phyloP scores from a whole-genome alignment of 2,113 vertebrate species.

The Chamaetylas fuelleborni region DNA sequence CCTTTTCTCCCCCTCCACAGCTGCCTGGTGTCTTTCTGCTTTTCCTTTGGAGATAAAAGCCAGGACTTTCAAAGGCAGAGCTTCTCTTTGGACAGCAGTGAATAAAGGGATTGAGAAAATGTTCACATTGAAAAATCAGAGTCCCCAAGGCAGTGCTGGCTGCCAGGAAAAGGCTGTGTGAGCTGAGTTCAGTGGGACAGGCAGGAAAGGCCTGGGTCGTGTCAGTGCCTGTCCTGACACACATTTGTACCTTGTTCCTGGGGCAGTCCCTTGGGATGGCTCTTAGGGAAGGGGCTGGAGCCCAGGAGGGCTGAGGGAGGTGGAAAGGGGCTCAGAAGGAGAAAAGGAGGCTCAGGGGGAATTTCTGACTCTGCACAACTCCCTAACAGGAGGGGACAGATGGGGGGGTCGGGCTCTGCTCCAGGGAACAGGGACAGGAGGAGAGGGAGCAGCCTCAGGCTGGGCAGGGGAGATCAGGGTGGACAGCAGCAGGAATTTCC shows the following conservation, averaged over 20 bases:
- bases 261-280: neutral
- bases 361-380: neutral
- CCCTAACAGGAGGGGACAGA: neutral
- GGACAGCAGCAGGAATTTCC: neutral
- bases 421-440: neutral
- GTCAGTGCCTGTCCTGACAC: neutral
- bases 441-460: neutral
- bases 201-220: neutral
- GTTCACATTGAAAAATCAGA: neutral
- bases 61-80: neutral
- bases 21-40: neutral
- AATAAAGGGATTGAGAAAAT: neutral
- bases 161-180: neutral
- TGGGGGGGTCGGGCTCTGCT: too few species aligned
- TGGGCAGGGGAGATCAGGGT: neutral
- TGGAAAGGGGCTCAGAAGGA: neutral
- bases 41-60: neutral
- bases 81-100: neutral
- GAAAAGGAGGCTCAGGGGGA: neutral
- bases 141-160: neutral
- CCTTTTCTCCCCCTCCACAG: neutral
- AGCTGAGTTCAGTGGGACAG: neutral
- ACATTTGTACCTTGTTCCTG: neutral
- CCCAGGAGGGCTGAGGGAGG: neutral
- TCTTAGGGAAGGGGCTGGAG: neutral